Base-by-base conservation (phyloP, 2,797 vertebrate genomes). In the Otolemur crassicaudatus region DNA sequence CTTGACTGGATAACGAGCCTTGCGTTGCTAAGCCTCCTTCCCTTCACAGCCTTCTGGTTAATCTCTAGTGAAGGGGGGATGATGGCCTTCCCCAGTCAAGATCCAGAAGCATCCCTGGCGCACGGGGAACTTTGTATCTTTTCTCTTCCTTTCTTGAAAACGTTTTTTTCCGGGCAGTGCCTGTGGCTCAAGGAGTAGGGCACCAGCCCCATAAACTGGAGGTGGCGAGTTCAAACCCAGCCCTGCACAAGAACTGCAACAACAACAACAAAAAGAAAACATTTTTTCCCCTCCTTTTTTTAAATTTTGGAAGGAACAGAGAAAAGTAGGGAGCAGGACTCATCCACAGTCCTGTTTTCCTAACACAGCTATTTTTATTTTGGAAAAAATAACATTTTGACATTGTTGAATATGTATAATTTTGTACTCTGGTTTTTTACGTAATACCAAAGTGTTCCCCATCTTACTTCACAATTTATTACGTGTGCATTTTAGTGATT, bases 1-100 rank as follows among this genome's bases (percentile, higher is more conserved):
- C 97, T 97, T 94, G 96, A 94, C 97, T 97, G 2, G 97, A 88
- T 90, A 90, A 97, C 95, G 82, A 83, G 83, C 85, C 73, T 83
- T 40, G 49, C 69, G 17, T 94, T 95, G 94, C 84, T 29, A 43
- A 90, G 82, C 87, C 25, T 61, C 94, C 14, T 82, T 29, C 14
- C 94, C 92, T 79, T 70, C 31, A 37, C 6, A n/a, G 85, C 80
- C 27, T 49, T 86, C 89, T 85, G 49, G 86, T 94, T 96, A 91
- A 91, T 95, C 92, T 72, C 10, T 46, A 81, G 69, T 87, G 94
- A 80, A 92, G 75, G 75, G 85, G 34, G 43, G 23, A 63, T 0
- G 40, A n/a, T 61, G 25, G 73, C 79, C 79, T 80, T 70, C 84
- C 87, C 87, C 63, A 60, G 3, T 65, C 69, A 25, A 3, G 34